phyloP scores from a whole-genome alignment of 1,140 invertebrate species.

The Drosophila pseudoananassae region DNA sequence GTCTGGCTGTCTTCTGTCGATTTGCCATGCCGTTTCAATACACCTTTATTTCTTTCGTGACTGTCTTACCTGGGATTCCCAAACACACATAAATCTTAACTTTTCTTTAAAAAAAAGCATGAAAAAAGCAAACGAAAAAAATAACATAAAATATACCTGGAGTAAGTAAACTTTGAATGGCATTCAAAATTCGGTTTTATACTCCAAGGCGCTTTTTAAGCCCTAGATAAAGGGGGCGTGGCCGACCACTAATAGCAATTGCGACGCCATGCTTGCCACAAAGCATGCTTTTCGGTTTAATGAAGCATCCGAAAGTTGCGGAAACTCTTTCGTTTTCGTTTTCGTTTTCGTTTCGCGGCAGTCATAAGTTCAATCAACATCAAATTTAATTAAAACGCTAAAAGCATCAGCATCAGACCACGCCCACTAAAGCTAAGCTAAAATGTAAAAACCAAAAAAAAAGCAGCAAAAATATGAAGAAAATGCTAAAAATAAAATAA shows the following conservation, averaged over 20 bases:
- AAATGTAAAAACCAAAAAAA: constrained; percentile 14
- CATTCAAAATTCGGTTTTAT: background rate
- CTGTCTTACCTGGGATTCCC: constrained; percentile 23
- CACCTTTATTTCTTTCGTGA: constrained; percentile 19
- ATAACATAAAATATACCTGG: too few relatives aligned
- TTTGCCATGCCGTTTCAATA: background rate
- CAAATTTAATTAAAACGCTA: constrained; percentile 82
- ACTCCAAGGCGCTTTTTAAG: background rate
- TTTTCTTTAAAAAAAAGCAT: background rate
- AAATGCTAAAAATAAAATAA: constrained; percentile 7
- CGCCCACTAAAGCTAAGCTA: constrained; percentile 55
- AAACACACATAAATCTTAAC: constrained; percentile 29
- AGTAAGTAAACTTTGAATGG: background rate
- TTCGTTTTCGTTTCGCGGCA: constrained; percentile 26
- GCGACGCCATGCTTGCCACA: constrained; percentile 22
- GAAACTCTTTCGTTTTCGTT: constrained; percentile 28
- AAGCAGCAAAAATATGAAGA: constrained; percentile 14
- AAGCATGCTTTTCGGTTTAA: constrained; percentile 54
- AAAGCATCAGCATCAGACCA: constrained; percentile 70
- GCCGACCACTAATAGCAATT: constrained; percentile 44
- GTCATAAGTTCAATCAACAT: constrained; percentile 81
- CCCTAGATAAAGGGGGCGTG: background rate
- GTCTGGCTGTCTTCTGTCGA: background rate
- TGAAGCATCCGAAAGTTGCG: constrained; percentile 46
- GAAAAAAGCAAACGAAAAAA: background rate